phyloP scores from a whole-genome alignment of 2,888 invertebrate species.

The Doris montereyensis region DNA sequence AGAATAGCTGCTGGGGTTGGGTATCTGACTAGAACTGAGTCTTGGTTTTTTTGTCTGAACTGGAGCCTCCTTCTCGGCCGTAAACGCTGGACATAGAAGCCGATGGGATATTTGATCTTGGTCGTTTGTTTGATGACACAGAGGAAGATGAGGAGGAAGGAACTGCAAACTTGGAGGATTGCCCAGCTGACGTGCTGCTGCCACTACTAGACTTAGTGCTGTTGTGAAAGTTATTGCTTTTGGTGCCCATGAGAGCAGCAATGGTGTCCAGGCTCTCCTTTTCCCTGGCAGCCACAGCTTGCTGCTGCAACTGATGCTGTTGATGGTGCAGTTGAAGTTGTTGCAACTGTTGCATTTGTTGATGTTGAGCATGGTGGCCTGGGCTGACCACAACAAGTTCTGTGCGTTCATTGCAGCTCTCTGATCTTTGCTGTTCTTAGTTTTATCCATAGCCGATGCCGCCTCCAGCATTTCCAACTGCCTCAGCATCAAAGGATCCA shows the following conservation, averaged over 20 bases:
- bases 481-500: slow-evolving; percentile 41
- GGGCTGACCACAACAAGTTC: slow-evolving; percentile 35
- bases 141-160: slow-evolving; percentile 24
- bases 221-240: slow-evolving; percentile 34
- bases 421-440: slow-evolving; percentile 36
- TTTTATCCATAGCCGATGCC: slow-evolving; percentile 37
- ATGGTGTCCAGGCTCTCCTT: slow-evolving; percentile 36
- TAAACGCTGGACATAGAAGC: slow-evolving; percentile 30
- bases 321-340: slow-evolving; percentile 41
- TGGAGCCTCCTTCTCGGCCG: slow-evolving; percentile 23
- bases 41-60: slow-evolving; percentile 35
- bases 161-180: slow-evolving; percentile 37
- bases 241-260: slow-evolving; percentile 41
- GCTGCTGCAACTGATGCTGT: slow-evolving; percentile 34
- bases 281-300: slow-evolving; percentile 36
- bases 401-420: slow-evolving; percentile 36
- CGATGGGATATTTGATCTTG: slow-evolving; percentile 11
- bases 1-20: slow-evolving; percentile 26
- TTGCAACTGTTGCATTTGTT: slow-evolving; percentile 42
- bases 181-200: slow-evolving; percentile 42
- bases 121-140: slow-evolving; percentile 25
- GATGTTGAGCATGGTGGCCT: slow-evolving; percentile 41
- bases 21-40: slow-evolving; percentile 29
- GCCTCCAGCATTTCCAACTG: slow-evolving; percentile 42
- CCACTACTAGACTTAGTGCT: neutral